Conservation (phyloP, 1,140 invertebrate species). For the Zaprionus ghesquierei region DNA sequence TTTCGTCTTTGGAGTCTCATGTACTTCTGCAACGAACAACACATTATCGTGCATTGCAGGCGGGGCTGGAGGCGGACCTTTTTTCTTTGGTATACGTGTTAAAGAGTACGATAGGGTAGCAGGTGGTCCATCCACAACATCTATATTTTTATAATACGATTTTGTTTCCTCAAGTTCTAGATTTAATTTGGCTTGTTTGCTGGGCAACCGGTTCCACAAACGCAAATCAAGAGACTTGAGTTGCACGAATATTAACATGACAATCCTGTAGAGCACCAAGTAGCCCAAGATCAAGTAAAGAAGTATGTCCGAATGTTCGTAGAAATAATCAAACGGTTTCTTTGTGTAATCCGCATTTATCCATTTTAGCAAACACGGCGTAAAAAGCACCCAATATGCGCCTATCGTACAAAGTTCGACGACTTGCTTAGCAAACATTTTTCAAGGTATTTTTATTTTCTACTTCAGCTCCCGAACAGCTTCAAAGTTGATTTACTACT, state of each 20-base stretch:
- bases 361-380: neutral
- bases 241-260: neutral
- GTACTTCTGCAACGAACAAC: neutral
- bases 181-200: neutral
- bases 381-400: constrained; percentile 21
- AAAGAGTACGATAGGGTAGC: neutral
- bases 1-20: neutral
- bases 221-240: neutral
- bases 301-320: neutral
- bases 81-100: neutral
- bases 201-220: constrained; percentile 4
- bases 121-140: constrained; percentile 16
- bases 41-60: neutral
- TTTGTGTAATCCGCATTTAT: neutral
- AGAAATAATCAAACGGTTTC: constrained; percentile 1
- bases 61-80: neutral
- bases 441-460: neutral
- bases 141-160: neutral
- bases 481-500: neutral
- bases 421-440: constrained; percentile 31
- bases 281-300: constrained; percentile 15
- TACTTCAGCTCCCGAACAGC: neutral
- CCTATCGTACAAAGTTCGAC: constrained; percentile 17
- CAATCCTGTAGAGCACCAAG: neutral
- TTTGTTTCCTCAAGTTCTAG: constrained; percentile 6